Evolutionary conservation across 2,888 invertebrate species (phyloP), one percentile per base, ranked within the genome.

Genomic region (Conchocele bisecta): DNA sequence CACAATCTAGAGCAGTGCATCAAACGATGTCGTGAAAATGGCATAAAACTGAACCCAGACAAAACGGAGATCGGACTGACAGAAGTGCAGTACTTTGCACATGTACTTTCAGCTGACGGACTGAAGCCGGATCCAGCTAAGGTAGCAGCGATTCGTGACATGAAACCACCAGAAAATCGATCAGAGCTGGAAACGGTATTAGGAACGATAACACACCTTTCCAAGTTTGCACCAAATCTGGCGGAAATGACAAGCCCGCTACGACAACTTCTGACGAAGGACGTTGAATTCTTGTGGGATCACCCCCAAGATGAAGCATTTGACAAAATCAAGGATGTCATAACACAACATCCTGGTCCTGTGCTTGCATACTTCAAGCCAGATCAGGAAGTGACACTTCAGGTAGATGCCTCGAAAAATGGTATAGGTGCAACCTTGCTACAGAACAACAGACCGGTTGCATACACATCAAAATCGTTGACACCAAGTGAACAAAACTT

Each of bases 401-500:
- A 80, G 24, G 71, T 75, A 5, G 83, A 85, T 39, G 74, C 80
- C 7, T 80, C 74, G 9, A 46, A 57, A 29, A 65, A 61, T 53
- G 83, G 81, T 3, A 44, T 84, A 4, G 81, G 84, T n/a, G 81
- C 81, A 15, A 64, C 28, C 1, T 44, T 84, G 1, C 26, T 84
- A 9, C 83, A 84, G 50, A 64, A 83, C n/a, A 70, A 58, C 6
- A 64, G 44, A 41, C 83, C 78, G 0, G 68, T 84, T 2, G 70
- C 71, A 1, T 86, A 71, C 54, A 81, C 84, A 24, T 83, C 82
- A 0, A 81, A 80, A 66, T 58, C 81, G 1, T 46, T 83, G 3
- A 79, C 79, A 0, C 59, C 61, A 24, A 65, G 75, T 15, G 82
- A 85, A 51, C 20, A 54, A 7, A 44, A 54, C 15, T 84, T 83